These are phyloP conservation scores for Zaprionus camerounensis DNA, from an alignment of 1,140 invertebrate genomes.

Conservation along the genomic window DNA sequence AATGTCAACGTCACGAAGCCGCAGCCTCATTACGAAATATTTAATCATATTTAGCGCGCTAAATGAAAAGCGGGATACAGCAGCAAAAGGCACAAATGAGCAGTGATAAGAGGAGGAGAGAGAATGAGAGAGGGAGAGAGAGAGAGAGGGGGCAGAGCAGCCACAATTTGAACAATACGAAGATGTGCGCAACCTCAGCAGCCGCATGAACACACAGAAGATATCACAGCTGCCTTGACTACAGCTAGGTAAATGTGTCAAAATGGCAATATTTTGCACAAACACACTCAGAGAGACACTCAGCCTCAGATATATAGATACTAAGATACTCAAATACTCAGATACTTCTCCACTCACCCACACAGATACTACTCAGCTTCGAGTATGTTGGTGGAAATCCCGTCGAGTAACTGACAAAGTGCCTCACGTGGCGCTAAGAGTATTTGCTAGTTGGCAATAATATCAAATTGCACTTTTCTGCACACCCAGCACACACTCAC, in stretches of 20 bases:
- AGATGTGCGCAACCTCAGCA: constrained; percentile 64
- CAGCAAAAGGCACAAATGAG: constrained; percentile 14
- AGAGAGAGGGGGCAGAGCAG: constrained; percentile 10
- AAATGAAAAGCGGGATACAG: constrained; percentile 36
- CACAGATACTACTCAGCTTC: constrained; percentile 29
- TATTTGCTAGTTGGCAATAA: constrained; percentile 80
- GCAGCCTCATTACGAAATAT: constrained; percentile 80
- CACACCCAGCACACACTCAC: constrained; percentile 22
- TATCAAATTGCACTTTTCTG: constrained; percentile 80
- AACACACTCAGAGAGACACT: not conserved
- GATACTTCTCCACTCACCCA: not conserved
- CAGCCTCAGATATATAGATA: not conserved
- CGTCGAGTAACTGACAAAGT: constrained; percentile 31
- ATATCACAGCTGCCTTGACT: constrained; percentile 47
- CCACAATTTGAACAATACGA: constrained; percentile 66
- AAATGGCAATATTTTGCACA: constrained; percentile 57
- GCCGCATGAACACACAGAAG: constrained; percentile 56
- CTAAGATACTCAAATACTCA: not conserved
- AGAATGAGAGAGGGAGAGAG: not conserved
- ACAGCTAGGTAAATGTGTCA: constrained; percentile 38
- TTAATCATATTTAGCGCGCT: constrained; percentile 74
- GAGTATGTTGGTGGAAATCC: constrained; percentile 15
- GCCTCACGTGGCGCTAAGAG: constrained; percentile 55
- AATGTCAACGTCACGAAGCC: constrained; percentile 54
- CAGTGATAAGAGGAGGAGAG: not conserved